These are phyloP conservation scores for Drosophila oshimai DNA, from an alignment of 1,140 invertebrate species.

Conservation along the genomic window DNA sequence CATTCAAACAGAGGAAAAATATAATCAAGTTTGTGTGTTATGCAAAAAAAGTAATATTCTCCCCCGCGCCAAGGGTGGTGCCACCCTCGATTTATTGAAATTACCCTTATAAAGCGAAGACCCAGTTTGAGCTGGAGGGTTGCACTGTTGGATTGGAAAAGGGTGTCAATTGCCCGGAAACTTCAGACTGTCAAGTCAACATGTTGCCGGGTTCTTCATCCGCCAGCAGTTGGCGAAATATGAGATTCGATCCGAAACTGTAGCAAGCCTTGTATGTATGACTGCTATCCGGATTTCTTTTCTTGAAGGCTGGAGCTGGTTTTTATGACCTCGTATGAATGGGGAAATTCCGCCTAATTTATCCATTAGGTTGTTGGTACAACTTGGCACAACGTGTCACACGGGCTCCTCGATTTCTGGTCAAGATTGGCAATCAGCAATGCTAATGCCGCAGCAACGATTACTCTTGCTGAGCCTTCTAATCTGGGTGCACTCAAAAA, in stretches of 20 bases:
- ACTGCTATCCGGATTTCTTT: slow-evolving; percentile 16
- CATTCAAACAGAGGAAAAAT: slow-evolving; percentile 35
- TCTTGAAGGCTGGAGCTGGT: slow-evolving; percentile 8
- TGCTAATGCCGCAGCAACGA: slow-evolving; percentile 38
- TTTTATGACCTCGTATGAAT: slow-evolving; percentile 38
- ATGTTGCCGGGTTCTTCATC: slow-evolving; percentile 61
- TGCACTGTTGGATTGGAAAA: slow-evolving; percentile 55
- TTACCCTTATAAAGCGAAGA: slow-evolving; percentile 60
- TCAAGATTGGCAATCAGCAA: slow-evolving; percentile 26
- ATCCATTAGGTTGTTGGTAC: slow-evolving; percentile 38
- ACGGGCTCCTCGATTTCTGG: not conserved
- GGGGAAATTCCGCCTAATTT: slow-evolving; percentile 23
- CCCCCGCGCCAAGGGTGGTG: not conserved
- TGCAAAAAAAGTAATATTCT: slow-evolving; percentile 54
- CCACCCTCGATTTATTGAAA: slow-evolving; percentile 69
- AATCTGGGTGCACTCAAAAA: slow-evolving; percentile 4
- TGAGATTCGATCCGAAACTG: slow-evolving; percentile 57
- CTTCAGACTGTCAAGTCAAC: slow-evolving; percentile 70
- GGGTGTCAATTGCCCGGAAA: slow-evolving; percentile 78
- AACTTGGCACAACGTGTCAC: slow-evolving; percentile 5
- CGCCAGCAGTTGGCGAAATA: slow-evolving; percentile 63
- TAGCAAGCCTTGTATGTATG: slow-evolving; percentile 24
- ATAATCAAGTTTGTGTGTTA: slow-evolving; percentile 60
- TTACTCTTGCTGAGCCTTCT: not conserved
- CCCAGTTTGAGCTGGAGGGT: slow-evolving; percentile 30